Percentiles rank a stretch among this genome's conserved stretches.
Conservation (phyloP, 2,888 invertebrate species). For the Chrysolina oricalcia region DNA sequence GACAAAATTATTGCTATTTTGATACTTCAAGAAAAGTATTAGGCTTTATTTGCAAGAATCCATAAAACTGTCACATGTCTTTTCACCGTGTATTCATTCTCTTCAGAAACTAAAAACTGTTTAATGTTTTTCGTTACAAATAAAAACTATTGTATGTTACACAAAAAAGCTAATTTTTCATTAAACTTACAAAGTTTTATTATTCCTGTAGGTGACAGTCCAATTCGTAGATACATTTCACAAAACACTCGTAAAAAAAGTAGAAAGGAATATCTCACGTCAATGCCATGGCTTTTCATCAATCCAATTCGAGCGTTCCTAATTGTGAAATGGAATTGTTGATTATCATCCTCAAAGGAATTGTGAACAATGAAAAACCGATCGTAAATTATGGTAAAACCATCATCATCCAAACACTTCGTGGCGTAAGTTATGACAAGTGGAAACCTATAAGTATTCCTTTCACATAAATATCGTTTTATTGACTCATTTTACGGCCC, state of each 20-base stretch:
- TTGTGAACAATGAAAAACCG: background rate
- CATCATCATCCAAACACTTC: background rate
- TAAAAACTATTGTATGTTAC: no score
- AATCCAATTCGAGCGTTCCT: background rate
- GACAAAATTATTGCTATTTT: no score
- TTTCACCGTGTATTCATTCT: no score
- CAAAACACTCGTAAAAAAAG: background rate
- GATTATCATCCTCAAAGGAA: background rate
- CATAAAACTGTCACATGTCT: no score
- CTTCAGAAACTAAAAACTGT: no score
- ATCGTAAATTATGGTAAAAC: background rate
- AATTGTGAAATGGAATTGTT: background rate
- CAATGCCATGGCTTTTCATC: background rate
- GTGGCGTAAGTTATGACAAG: background rate
- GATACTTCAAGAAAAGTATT: no score
- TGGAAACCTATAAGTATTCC: background rate
- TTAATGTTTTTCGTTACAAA: no score
- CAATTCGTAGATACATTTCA: background rate
- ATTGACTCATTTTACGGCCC: background rate
- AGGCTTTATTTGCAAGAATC: no score
- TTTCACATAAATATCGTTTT: slow-evolving; percentile 6
- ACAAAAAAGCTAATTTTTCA: no score
- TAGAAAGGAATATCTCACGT: background rate
- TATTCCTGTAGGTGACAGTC: no score
- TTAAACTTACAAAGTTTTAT: no score